Evolutionary conservation across 2,888 invertebrate species (phyloP).

Genomic region (Acleris cristana): DNA sequence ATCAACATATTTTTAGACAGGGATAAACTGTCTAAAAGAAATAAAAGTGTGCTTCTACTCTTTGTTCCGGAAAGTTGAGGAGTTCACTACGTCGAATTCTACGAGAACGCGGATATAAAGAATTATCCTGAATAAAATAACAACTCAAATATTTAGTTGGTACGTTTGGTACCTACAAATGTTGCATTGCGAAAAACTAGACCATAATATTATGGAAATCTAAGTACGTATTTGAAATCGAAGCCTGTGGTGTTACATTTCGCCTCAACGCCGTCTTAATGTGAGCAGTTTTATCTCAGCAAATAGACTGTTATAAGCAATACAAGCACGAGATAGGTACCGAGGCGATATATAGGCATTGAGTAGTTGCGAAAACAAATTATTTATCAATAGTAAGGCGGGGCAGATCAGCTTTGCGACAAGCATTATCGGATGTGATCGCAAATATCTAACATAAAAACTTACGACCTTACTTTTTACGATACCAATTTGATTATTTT

Average conservation of each 20-base stretch:
- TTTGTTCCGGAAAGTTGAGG: too few species aligned
- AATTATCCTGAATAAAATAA: too few species aligned
- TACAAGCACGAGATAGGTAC: slow-evolving; percentile 12
- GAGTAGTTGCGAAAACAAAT: slow-evolving; percentile 23
- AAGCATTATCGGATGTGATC: slow-evolving; percentile 25
- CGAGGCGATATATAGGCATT: slow-evolving; percentile 4
- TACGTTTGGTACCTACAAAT: background rate
- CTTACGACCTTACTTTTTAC: slow-evolving; percentile 13
- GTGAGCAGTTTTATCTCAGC: slow-evolving; percentile 27
- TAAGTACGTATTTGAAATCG: slow-evolving; percentile 33
- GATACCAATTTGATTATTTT: slow-evolving; percentile 18
- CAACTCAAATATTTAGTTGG: too few species aligned
- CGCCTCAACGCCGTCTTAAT: slow-evolving; percentile 26
- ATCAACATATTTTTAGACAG: too few species aligned
- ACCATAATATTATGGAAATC: slow-evolving; percentile 35
- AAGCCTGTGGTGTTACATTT: slow-evolving; percentile 34
- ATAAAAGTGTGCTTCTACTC: too few species aligned
- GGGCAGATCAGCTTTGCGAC: slow-evolving; percentile 3
- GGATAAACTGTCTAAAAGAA: too few species aligned
- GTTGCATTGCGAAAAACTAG: slow-evolving; percentile 30
- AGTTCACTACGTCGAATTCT: too few species aligned
- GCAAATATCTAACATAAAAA: slow-evolving; percentile 22
- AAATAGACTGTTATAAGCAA: slow-evolving; percentile 27
- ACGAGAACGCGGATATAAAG: too few species aligned
- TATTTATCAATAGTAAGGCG: slow-evolving; percentile 20